Conservation (phyloP, 2,797 vertebrate species). For the Pseudochromis fuscus region DNA sequence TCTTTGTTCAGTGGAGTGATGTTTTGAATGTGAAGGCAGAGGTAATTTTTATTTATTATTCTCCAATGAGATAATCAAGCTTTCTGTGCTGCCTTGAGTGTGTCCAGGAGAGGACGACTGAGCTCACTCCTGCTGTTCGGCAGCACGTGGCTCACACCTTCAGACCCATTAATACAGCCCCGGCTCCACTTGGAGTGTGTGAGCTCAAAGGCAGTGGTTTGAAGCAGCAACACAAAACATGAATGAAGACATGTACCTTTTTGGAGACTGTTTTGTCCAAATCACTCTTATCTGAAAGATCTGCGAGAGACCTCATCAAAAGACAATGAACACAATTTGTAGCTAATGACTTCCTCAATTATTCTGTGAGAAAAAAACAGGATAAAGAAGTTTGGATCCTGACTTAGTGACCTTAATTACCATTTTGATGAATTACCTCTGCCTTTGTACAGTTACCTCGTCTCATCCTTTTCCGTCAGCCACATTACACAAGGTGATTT, state of each 20-base stretch:
- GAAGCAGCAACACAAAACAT: too few relatives aligned
- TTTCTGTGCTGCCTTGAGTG: slow-evolving; percentile 31
- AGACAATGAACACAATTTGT: slow-evolving; percentile 36
- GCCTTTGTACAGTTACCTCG: slow-evolving; percentile 25
- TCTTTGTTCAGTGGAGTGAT: slow-evolving; percentile 50
- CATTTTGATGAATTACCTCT: slow-evolving; percentile 56
- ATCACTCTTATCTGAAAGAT: slow-evolving; percentile 16
- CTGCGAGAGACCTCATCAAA: slow-evolving; percentile 16
- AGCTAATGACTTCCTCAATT: slow-evolving; percentile 39
- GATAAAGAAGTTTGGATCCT: slow-evolving; percentile 49
- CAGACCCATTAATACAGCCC: too few relatives aligned
- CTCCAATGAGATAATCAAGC: slow-evolving; percentile 53
- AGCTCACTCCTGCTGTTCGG: slow-evolving; percentile 1
- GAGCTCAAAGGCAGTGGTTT: too few relatives aligned
- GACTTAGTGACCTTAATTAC: slow-evolving; percentile 55
- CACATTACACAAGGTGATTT: slow-evolving; percentile 15
- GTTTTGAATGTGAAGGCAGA: slow-evolving; percentile 43
- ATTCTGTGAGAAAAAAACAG: slow-evolving; percentile 49
- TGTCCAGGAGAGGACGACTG: slow-evolving; percentile 7
- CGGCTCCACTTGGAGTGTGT: too few relatives aligned
- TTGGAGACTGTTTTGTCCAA: not conserved
- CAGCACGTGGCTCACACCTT: not conserved
- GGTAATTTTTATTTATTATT: slow-evolving; percentile 57
- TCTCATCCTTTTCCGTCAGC: slow-evolving; percentile 27
- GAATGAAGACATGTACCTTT: too few relatives aligned